These are phyloP conservation scores for Drosophila pachea DNA, from an alignment of 1,140 invertebrate species.

Conservation along the genomic window DNA sequence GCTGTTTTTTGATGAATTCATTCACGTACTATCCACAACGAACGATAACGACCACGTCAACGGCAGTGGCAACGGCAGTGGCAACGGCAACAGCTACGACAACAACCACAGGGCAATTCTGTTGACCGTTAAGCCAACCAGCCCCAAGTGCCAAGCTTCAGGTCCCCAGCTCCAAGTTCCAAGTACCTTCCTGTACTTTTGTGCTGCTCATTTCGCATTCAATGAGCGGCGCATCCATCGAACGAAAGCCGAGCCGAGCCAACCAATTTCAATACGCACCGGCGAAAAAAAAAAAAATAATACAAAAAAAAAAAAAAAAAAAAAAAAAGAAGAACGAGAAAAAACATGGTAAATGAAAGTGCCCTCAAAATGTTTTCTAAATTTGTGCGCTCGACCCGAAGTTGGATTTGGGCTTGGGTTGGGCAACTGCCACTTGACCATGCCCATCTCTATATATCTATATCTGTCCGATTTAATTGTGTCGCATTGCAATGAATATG, in stretches of 20 bases:
- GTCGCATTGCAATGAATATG: slow-evolving; percentile 66
- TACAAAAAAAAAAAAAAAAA: slow-evolving; percentile 26
- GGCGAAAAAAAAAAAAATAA: slow-evolving; percentile 48
- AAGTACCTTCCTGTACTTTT: slow-evolving; percentile 45
- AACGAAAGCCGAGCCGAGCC: slow-evolving; percentile 69
- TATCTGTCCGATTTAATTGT: slow-evolving; percentile 61
- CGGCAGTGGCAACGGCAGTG: slow-evolving; percentile 7
- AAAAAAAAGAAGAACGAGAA: slow-evolving; percentile 31
- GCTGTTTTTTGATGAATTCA: slow-evolving; percentile 65
- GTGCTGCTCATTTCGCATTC: slow-evolving; percentile 70
- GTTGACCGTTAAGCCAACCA: slow-evolving; percentile 62
- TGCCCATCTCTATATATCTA: slow-evolving; percentile 34
- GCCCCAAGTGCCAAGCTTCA: slow-evolving; percentile 30
- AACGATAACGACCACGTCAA: slow-evolving; percentile 29
- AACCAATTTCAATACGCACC: slow-evolving; percentile 73
- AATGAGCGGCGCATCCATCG: slow-evolving; percentile 70
- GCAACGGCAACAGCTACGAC: slow-evolving; percentile 20
- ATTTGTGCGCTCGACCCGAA: slow-evolving; percentile 64
- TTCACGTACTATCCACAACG: slow-evolving; percentile 60
- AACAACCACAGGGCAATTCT: slow-evolving; percentile 47
- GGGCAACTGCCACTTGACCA: slow-evolving; percentile 17
- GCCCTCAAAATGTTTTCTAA: slow-evolving; percentile 77
- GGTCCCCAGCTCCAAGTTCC: slow-evolving; percentile 17
- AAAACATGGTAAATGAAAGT: slow-evolving; percentile 74
- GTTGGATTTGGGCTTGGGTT: slow-evolving; percentile 23